Percentiles rank a stretch among this genome's conserved stretches.
phyloP scores from a whole-genome alignment of 2,888 invertebrate genomes.

The Leptinotarsa peninsularis region DNA sequence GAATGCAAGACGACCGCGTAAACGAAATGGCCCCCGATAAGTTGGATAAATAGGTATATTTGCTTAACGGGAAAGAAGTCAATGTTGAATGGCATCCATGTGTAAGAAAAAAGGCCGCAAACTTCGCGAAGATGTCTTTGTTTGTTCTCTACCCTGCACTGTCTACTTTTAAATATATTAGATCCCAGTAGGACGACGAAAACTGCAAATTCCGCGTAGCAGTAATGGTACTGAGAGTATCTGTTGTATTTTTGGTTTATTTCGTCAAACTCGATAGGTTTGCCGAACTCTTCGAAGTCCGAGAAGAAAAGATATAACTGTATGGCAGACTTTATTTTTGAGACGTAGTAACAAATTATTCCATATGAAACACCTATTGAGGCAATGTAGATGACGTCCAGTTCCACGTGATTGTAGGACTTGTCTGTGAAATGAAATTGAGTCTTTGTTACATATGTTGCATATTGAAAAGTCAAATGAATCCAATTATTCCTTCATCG shows the following conservation, averaged over 20 bases:
- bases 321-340: constrained; percentile 22
- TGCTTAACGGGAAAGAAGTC: constrained; percentile 41
- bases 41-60: constrained; percentile 30
- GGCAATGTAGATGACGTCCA: constrained; percentile 35
- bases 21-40: constrained; percentile 34
- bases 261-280: constrained; percentile 39
- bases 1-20: constrained; percentile 31
- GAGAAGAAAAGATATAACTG: constrained; percentile 35
- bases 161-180: constrained; percentile 28
- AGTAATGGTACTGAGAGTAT: constrained; percentile 31
- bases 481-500: no score
- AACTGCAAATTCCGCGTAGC: constrained; percentile 32
- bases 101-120: constrained; percentile 38
- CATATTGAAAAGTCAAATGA: no score
- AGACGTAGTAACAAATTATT: constrained; percentile 29
- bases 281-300: constrained; percentile 37
- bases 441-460: neutral
- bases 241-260: constrained; percentile 34
- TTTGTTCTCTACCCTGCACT: constrained; percentile 32
- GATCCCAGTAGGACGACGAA: constrained; percentile 29
- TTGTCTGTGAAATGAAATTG: constrained; percentile 23
- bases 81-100: constrained; percentile 43
- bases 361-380: constrained; percentile 32
- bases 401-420: constrained; percentile 33
- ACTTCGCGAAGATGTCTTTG: constrained; percentile 30